phyloP scores from a whole-genome alignment of 2,113 vertebrate genomes.

The Phaetusa simplex region DNA sequence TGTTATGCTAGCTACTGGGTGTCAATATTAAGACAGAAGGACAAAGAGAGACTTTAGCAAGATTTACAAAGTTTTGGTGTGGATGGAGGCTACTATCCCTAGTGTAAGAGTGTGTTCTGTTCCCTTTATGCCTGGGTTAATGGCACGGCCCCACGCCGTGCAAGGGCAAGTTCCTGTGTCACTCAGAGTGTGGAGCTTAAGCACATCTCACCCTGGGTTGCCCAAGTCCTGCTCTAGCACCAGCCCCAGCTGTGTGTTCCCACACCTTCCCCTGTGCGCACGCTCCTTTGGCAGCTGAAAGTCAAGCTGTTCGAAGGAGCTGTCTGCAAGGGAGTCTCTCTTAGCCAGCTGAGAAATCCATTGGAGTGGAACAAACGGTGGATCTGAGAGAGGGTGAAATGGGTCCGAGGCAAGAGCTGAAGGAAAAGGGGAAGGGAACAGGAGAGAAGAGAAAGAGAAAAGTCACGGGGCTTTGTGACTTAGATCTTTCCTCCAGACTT shows the following conservation, averaged over 20 bases:
- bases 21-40: not conserved
- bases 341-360: not conserved
- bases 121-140: not conserved
- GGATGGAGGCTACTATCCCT: not conserved
- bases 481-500: not conserved
- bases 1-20: not conserved
- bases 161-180: not conserved
- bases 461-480: not conserved
- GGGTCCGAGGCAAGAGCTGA: not conserved
- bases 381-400: not conserved
- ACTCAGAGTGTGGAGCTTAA: not conserved
- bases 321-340: not conserved
- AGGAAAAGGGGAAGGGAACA: not conserved
- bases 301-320: not conserved
- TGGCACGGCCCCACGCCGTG: too few relatives aligned
- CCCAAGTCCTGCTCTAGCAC: not conserved
- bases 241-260: accelerated
- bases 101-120: not conserved
- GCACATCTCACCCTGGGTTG: not conserved
- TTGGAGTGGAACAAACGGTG: not conserved
- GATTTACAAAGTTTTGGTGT: not conserved
- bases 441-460: not conserved
- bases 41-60: not conserved
- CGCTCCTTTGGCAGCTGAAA: not conserved
- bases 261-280: not conserved